Conservation (phyloP, 2,113 vertebrate species). For the Crotalus helleri region DNA sequence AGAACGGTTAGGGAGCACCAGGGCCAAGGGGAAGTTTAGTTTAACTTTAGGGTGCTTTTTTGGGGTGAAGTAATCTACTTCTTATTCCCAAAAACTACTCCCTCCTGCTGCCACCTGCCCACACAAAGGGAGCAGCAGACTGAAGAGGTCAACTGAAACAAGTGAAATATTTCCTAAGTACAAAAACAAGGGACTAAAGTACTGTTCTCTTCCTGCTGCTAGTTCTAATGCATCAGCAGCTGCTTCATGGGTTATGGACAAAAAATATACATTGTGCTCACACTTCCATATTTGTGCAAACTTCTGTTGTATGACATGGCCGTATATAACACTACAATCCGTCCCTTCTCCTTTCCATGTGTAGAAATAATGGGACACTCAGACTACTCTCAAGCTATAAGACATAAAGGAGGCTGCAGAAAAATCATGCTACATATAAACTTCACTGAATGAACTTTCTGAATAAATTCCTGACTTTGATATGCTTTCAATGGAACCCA, state of each 20-base stretch:
- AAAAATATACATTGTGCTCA: not conserved
- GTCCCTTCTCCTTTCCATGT: not conserved
- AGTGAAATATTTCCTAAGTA: slow-evolving; percentile 59
- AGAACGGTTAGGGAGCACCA: slow-evolving; percentile 63
- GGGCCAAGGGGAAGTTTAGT: slow-evolving; percentile 65
- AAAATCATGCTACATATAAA: not conserved
- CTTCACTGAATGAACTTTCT: not conserved
- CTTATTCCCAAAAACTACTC: slow-evolving; percentile 64
- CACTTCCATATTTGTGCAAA: not conserved
- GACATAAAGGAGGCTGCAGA: not conserved
- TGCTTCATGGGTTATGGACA: not conserved
- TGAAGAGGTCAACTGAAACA: slow-evolving; percentile 58
- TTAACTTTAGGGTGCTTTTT: slow-evolving; percentile 60
- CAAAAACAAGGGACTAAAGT: slow-evolving; percentile 59
- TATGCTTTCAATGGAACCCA: not conserved
- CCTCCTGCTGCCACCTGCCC: slow-evolving; percentile 66
- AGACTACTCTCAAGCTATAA: not conserved
- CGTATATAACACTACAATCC: not conserved
- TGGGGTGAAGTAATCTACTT: slow-evolving; percentile 61
- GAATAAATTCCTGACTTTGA: not conserved
- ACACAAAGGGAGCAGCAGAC: slow-evolving; percentile 65
- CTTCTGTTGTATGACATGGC: not conserved
- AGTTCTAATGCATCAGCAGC: slow-evolving; percentile 46
- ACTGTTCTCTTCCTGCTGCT: slow-evolving; percentile 52
- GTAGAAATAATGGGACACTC: not conserved